Percentiles rank a stretch among this genome's conserved stretches.
Conservation (phyloP, 2,113 vertebrate species). For the Lampris incognitus region DNA sequence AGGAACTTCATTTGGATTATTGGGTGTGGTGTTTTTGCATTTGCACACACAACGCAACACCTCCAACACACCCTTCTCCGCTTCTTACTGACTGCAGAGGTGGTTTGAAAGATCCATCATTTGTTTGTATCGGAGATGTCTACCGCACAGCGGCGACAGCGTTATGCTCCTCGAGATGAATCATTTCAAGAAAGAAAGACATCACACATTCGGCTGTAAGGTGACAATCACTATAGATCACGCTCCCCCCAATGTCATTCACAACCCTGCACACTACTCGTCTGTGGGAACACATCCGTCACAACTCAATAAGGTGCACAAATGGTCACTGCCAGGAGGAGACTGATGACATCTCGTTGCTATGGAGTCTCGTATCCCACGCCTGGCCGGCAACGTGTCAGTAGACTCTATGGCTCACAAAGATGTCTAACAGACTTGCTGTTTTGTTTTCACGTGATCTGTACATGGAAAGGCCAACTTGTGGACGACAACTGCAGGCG, state of each 20-base stretch:
- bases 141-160: not conserved
- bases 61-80: constrained; percentile 7
- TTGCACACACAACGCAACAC: too few relatives aligned
- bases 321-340: not conserved
- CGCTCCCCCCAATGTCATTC: not conserved
- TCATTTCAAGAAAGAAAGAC: not conserved
- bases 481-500: too few relatives aligned
- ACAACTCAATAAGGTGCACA: not conserved
- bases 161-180: constrained; percentile 12
- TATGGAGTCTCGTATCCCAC: too few relatives aligned
- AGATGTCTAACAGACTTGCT: too few relatives aligned
- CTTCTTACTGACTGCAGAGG: not conserved
- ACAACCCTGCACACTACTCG: not conserved
- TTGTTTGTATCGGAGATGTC: constrained; percentile 6
- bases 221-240: not conserved
- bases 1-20: too few relatives aligned
- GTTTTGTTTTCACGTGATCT: too few relatives aligned
- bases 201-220: constrained; percentile 11
- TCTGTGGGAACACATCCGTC: constrained; percentile 7
- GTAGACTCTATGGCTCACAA: too few relatives aligned
- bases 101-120: constrained; percentile 14
- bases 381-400: too few relatives aligned
- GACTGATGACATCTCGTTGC: not conserved
- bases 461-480: too few relatives aligned
- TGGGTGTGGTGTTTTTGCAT: too few relatives aligned